A percentile compares a stretch with the other conserved stretches of the same genome.
Evolutionary conservation across 1,140 invertebrate species (phyloP).

Genomic region (Saccostrea glomerata): DNA sequence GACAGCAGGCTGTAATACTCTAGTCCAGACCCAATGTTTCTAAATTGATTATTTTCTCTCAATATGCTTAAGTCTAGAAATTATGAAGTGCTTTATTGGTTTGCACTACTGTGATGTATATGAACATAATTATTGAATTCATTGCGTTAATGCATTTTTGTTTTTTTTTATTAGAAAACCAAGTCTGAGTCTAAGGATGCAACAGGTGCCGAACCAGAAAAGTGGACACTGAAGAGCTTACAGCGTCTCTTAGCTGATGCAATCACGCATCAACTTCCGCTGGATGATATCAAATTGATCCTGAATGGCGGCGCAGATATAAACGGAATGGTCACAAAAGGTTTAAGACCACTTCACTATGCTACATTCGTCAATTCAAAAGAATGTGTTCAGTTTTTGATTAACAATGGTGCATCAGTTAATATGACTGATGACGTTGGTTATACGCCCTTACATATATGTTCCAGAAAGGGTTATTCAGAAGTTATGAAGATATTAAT

Average conservation of each 20-base stretch:
- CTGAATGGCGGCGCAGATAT: slow-evolving; percentile 69
- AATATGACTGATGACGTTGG: slow-evolving; percentile 94
- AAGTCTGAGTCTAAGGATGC: background rate
- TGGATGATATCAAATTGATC: slow-evolving; percentile 86
- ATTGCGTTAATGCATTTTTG: background rate
- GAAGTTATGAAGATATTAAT: slow-evolving; percentile 84
- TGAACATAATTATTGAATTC: background rate
- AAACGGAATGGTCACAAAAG: slow-evolving; percentile 81
- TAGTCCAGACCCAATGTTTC: no score
- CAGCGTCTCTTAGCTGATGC: slow-evolving; percentile 93
- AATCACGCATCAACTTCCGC: slow-evolving; percentile 90
- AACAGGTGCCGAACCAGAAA: background rate
- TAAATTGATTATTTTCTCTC: no score
- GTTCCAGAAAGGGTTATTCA: slow-evolving; percentile 89
- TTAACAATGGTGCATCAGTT: slow-evolving; percentile 86
- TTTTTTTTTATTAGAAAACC: background rate
- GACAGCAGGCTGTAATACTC: no score
- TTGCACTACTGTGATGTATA: background rate
- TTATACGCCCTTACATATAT: slow-evolving; percentile 92
- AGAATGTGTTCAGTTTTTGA: slow-evolving; percentile 84
- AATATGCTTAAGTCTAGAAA: no score
- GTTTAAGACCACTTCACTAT: slow-evolving; percentile 93
- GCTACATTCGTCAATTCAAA: slow-evolving; percentile 91
- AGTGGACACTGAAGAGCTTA: slow-evolving; percentile 51
- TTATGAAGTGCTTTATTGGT: no score